Percentiles rank a stretch among this genome's conserved stretches.
Evolutionary conservation across 2,113 vertebrate genomes (phyloP).

Genomic region (Pelobates fuscus): DNA sequence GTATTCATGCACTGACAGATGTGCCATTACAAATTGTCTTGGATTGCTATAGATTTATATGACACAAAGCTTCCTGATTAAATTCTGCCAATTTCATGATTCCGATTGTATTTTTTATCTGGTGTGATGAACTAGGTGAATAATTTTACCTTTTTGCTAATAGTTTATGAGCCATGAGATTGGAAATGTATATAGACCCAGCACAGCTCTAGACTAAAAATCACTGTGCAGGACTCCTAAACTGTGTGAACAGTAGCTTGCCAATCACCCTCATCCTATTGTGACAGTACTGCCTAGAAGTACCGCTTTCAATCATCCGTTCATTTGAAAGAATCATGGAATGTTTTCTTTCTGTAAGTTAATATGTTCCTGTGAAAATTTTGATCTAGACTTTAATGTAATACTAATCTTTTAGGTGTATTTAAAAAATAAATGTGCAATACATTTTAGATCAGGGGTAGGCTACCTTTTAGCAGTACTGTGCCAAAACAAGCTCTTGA

Average conservation of each 20-base stretch:
- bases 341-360: background rate
- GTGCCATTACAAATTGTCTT: constrained; percentile 36
- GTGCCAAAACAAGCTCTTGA: no score
- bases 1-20: constrained; percentile 19
- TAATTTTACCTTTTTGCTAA: constrained; percentile 87
- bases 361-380: no score
- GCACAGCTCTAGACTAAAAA: constrained; percentile 58
- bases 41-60: constrained; percentile 45
- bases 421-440: no score
- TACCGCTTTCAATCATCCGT: background rate
- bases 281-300: background rate
- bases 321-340: background rate
- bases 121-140: constrained; percentile 72
- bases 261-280: constrained; percentile 24
- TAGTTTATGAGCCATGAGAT: constrained; percentile 99
- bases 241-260: constrained; percentile 3
- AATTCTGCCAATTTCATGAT: constrained; percentile 26
- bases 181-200: constrained; percentile 81
- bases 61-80: constrained; percentile 48
- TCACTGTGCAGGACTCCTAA: constrained; percentile 52
- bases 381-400: no score
- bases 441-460: no score
- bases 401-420: no score
- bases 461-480: no score
- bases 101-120: constrained; percentile 46